phyloP scores from a whole-genome alignment of 2,113 vertebrate genomes.

The Ondatra zibethicus region DNA sequence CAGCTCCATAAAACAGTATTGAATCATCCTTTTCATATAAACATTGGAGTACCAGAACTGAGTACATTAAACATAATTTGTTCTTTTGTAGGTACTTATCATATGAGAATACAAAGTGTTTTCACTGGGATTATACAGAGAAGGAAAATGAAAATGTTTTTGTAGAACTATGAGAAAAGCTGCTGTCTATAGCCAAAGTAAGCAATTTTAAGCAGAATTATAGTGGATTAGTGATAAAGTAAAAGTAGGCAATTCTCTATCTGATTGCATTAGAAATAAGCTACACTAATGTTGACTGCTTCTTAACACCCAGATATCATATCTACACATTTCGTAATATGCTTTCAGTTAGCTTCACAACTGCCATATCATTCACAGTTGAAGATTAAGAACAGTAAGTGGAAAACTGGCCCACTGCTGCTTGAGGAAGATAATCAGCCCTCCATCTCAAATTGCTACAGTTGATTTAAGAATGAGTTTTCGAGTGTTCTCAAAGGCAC shows the following conservation, averaged over 20 bases:
- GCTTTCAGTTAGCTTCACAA: neutral
- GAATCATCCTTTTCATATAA: neutral
- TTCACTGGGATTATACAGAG: neutral
- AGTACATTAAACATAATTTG: neutral
- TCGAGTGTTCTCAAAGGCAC: neutral
- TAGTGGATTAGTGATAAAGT: neutral
- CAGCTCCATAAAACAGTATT: neutral
- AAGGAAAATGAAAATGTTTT: neutral
- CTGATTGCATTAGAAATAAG: neutral
- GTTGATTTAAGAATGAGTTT: neutral
- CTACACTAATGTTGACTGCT: neutral
- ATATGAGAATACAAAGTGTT: neutral
- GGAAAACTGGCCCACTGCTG: neutral
- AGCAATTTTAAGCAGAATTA: neutral
- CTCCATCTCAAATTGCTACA: neutral
- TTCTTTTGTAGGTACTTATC: neutral
- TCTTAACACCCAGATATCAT: neutral
- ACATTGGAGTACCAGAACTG: neutral
- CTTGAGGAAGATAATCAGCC: neutral
- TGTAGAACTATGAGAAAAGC: neutral
- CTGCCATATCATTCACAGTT: neutral
- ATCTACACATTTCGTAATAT: neutral
- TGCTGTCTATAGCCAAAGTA: rapidly evolving
- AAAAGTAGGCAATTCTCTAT: neutral
- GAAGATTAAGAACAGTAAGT: neutral